Percentiles rank a stretch among this genome's conserved stretches.
These are phyloP conservation scores for Eupleurogrammus muticus DNA, from an alignment of 2,797 vertebrate genomes.

Conservation along the genomic window DNA sequence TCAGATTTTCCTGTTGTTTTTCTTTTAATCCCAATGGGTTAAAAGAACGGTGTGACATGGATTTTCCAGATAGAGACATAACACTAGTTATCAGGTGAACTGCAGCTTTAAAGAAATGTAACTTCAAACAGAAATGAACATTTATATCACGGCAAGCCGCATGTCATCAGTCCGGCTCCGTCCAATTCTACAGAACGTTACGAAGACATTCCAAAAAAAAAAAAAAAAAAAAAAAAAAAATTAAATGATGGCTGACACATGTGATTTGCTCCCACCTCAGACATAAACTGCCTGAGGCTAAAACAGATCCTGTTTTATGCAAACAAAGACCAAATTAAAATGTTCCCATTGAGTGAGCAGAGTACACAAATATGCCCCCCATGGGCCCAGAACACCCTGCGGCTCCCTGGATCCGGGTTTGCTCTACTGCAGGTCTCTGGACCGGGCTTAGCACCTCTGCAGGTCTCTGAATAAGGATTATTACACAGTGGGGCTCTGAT, in stretches of 20 bases:
- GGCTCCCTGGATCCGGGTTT: constrained; percentile 19
- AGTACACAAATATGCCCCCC: constrained; percentile 67
- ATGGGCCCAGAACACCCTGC: constrained; percentile 60
- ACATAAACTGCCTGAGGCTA: constrained; percentile 61
- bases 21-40: neutral
- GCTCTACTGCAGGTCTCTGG: constrained; percentile 33
- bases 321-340: constrained; percentile 83
- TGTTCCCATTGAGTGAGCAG: constrained; percentile 79
- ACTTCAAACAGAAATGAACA: neutral
- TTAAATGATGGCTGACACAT: constrained; percentile 14
- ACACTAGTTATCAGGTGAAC: constrained; percentile 44
- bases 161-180: neutral
- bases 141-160: neutral
- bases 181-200: constrained; percentile 16
- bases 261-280: constrained; percentile 37
- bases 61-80: constrained; percentile 57
- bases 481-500: too few relatives aligned
- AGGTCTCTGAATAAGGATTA: too few relatives aligned
- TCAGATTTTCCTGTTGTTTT: neutral
- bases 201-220: constrained; percentile 14
- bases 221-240: neutral
- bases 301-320: constrained; percentile 78
- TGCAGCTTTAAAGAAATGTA: constrained; percentile 8
- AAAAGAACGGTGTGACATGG: constrained; percentile 41
- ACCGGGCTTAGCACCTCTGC: too few relatives aligned